Evolutionary conservation across 2,797 vertebrate genomes (phyloP).

Genomic region (Spinus olivaceus): DNA sequence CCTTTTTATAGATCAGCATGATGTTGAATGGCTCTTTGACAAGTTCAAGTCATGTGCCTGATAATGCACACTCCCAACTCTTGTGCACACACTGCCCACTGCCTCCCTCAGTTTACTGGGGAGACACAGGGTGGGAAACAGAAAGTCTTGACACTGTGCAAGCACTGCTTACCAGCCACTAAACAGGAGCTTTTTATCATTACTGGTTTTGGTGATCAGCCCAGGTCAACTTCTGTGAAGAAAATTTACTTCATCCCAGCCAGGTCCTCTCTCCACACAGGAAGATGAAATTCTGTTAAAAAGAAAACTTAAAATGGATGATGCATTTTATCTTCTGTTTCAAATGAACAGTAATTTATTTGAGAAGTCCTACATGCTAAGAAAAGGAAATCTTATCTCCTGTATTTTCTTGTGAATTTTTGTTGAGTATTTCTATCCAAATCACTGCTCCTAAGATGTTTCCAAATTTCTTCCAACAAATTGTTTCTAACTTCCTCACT

Average conservation of each 20-base stretch:
- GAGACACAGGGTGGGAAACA: background rate
- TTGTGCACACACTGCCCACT: accelerated
- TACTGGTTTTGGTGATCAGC: background rate
- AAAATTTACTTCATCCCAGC: background rate
- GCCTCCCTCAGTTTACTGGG: background rate
- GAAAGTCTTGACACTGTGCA: background rate
- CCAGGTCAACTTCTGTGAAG: background rate
- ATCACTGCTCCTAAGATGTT: background rate
- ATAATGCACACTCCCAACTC: background rate
- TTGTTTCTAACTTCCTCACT: background rate
- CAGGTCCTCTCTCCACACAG: background rate
- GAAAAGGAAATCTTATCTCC: background rate
- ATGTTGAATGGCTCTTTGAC: background rate
- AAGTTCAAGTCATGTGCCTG: background rate
- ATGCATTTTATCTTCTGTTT: background rate
- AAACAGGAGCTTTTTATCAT: background rate
- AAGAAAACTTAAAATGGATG: background rate
- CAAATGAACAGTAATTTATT: background rate
- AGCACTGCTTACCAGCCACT: background rate
- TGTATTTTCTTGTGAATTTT: background rate
- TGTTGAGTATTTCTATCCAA: background rate
- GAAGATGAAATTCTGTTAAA: background rate
- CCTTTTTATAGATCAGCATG: background rate
- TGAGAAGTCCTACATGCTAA: background rate
- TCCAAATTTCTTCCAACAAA: background rate